A percentile compares a stretch with the other conserved stretches of the same genome.
Conservation (phyloP, 2,797 vertebrate genomes). For the Atherinosoma microstoma region DNA sequence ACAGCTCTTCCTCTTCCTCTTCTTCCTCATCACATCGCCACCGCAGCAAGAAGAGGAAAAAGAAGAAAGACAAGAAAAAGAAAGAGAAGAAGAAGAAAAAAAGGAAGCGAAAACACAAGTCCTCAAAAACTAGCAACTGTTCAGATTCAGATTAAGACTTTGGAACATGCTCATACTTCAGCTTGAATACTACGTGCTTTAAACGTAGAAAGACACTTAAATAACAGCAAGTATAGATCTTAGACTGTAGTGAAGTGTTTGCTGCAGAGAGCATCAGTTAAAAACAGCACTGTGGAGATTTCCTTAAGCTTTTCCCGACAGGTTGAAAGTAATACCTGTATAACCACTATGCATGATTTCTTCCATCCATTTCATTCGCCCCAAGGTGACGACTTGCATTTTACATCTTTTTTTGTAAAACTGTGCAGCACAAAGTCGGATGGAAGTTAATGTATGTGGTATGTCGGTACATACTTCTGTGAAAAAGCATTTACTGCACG, state of each 20-base stretch:
- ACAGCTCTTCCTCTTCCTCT: constrained; percentile 79
- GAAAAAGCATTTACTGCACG: constrained; percentile 47
- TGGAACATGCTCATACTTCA: background rate
- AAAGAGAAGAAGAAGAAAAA: constrained; percentile 89
- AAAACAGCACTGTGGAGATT: constrained; percentile 26
- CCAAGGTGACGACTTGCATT: constrained; percentile 36
- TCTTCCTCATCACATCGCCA: constrained; percentile 40
- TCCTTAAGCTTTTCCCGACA: constrained; percentile 34
- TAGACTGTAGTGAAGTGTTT: constrained; percentile 7
- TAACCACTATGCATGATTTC: constrained; percentile 64
- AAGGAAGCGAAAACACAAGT: constrained; percentile 86
- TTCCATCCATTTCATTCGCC: constrained; percentile 35
- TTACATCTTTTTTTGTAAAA: constrained; percentile 47
- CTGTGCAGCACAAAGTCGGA: constrained; percentile 28
- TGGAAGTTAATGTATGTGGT: constrained; percentile 16
- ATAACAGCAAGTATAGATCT: constrained; percentile 13
- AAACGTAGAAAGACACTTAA: constrained; percentile 10
- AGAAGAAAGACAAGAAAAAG: constrained; percentile 87
- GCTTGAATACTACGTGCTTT: background rate
- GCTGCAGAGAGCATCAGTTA: constrained; percentile 15
- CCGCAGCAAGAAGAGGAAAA: constrained; percentile 87
- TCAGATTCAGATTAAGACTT: constrained; percentile 85
- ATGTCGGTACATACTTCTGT: constrained; percentile 41
- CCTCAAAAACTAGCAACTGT: constrained; percentile 84
- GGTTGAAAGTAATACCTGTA: constrained; percentile 34